Evolutionary conservation across 2,888 invertebrate species (phyloP), one percentile per base, ranked within the genome.

Genomic region (Dicycla oo): DNA sequence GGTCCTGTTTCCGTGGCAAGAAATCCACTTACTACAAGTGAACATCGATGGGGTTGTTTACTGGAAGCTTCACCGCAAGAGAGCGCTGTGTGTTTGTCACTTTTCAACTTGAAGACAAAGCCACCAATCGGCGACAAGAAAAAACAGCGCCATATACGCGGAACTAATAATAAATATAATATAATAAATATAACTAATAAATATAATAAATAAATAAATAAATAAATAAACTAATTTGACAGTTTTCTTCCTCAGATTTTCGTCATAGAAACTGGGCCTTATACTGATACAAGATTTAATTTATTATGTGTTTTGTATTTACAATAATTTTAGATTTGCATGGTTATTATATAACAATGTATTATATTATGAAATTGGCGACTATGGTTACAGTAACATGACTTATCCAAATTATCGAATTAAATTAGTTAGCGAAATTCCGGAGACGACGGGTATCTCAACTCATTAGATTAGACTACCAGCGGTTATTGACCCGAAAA

Each of bases 311-410:
- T 67, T 49, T 30, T 62, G 15, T 30, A 15, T 47, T 13, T 20
- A 30, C 3, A 18, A 49, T 49, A 49, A 49, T 47, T 30, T n/a
- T 51, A 30, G 8, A 51, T 40, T 23, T 77, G 77, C 69, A 74
- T 60, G 72, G 18, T 43, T 20, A 34, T 26, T 67, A 66, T 2
- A 26, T n/a, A n/a, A n/a, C n/a, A n/a, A n/a, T n/a, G n/a, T 43
- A 2, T 43, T 40, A 60, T 60, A 23, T 60, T 11, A 60, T 26
- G 15, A 30, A n/a, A 34, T 49, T 30, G 49, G 10, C n/a, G 62
- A 62, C n/a, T 11, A 18, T n/a, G 49, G 6, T 34, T n/a, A 49
- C 30, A 30, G 30, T 5, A 5, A n/a, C n/a, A 1, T n/a, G 5
- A n/a, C 15, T 3, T 2, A 0, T 47, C 3, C n/a, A 6, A 30